Evolutionary conservation across 2,888 invertebrate genomes (phyloP), one percentile per base, ranked within the genome.

Genomic region (Calliopum simillimum): DNA sequence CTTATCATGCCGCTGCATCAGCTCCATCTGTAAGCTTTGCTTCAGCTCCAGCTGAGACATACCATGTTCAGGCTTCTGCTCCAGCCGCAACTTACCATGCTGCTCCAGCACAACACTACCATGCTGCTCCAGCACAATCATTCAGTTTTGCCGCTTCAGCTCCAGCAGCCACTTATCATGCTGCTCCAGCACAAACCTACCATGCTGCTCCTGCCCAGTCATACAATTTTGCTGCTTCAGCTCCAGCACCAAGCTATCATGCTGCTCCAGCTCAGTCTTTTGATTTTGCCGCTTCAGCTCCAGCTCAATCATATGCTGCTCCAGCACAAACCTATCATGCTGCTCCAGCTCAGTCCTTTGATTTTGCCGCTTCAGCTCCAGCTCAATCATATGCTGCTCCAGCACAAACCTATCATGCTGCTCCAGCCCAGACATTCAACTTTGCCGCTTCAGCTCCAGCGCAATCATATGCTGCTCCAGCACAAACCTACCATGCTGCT

Each of bases 141-240:
- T 67, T 4, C 79, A 66, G 77, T 76, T 59, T 33, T 68, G 70
- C 62, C 56, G 71, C 70, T 16, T 65, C 66, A 4, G 68, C 71
- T 47, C 62, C 71, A 33, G 62, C 1, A 65, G 64, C 11, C 65
- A 76, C 25, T 76, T 71, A n/a, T 74, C 77, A 23, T 75, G 23
- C 79, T 69, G 77, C 76, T 59, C 76, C 79, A 12, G 79, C 77
- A 72, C 78, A 75, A 71, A 70, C 67, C 49, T 75, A 76, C 66
- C 53, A 70, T 12, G 71, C 44, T 44, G 69, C 76, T 13, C 77
- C 78, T 23, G 73, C 70, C 46, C 49, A 21, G 70, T 62, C 46
- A 16, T 80, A 73, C 71, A 41, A 66, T 16, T 67, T 49, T 61
- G 56, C 68, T 47, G 53, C 19, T 41, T 65, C 63, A 12, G 49